phyloP scores from a whole-genome alignment of 2,797 vertebrate genomes.

The Siniperca obscura region DNA sequence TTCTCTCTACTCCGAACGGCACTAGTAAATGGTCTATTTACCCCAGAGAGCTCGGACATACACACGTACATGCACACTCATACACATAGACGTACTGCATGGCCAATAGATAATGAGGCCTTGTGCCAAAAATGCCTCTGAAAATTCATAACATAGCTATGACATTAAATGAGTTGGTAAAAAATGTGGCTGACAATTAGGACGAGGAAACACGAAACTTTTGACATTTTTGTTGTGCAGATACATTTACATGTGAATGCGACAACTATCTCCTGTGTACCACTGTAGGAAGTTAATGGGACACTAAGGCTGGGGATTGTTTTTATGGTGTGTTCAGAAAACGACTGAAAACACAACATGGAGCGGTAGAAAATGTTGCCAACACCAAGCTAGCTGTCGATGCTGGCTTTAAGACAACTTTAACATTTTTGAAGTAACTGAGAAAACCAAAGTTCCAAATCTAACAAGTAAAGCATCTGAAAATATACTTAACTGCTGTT shows the following conservation, averaged over 20 bases:
- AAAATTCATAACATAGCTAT: background rate
- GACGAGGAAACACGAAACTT: background rate
- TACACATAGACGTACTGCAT: background rate
- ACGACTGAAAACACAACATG: background rate
- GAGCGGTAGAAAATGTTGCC: background rate
- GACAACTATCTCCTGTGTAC: background rate
- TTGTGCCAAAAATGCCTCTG: constrained; percentile 9
- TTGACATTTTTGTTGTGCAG: constrained; percentile 4
- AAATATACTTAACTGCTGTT: background rate
- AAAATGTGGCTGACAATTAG: constrained; percentile 4
- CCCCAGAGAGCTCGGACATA: background rate
- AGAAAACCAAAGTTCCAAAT: background rate
- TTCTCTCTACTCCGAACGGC: constrained; percentile 3
- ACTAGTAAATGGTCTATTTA: constrained; percentile 31
- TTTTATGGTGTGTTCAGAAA: background rate
- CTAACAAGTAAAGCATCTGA: background rate
- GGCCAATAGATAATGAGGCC: constrained; percentile 25
- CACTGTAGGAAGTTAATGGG: background rate
- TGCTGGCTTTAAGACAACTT: background rate
- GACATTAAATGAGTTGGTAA: constrained; percentile 21
- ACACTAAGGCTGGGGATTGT: background rate
- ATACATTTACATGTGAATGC: background rate
- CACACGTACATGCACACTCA: background rate
- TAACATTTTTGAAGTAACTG: background rate
- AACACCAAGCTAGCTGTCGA: no score